These are phyloP conservation scores for Athalia cordata DNA, from an alignment of 2,888 invertebrate genomes.

Conservation along the genomic window DNA sequence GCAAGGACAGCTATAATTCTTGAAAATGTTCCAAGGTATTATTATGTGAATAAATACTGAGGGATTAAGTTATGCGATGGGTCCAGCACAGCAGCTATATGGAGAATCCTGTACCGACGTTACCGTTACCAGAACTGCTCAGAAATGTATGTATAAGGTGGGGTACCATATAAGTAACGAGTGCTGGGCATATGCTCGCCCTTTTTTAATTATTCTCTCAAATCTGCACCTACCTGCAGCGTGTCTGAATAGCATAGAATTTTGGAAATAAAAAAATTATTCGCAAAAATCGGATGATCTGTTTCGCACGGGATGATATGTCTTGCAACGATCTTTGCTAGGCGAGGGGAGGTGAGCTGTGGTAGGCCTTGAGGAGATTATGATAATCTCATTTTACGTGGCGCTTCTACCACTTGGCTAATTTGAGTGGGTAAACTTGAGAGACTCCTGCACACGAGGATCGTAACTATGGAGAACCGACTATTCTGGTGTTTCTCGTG, in stretches of 20 bases:
- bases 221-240: background rate
- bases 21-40: conserved; percentile 71
- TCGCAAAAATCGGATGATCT: background rate
- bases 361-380: conserved; percentile 70
- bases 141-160: conserved; percentile 7
- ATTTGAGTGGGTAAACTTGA: conserved; percentile 71
- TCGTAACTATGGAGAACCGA: conserved; percentile 37
- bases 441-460: conserved; percentile 46
- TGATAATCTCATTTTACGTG: conserved; percentile 73
- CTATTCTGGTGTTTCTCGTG: conserved; percentile 22
- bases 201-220: background rate
- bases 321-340: conserved; percentile 60
- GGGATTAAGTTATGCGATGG: conserved; percentile 65
- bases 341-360: conserved; percentile 53
- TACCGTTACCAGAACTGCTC: conserved; percentile 45
- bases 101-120: conserved; percentile 53
- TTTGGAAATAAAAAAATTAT: background rate
- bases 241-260: too few species aligned
- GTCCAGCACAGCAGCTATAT: conserved; percentile 52
- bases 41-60: conserved; percentile 72
- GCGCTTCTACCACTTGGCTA: conserved; percentile 68
- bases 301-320: conserved; percentile 1
- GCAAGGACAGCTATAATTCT: conserved; percentile 73
- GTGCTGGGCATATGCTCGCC: background rate
- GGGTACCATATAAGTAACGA: background rate